Evolutionary conservation across 2,888 invertebrate genomes (phyloP), one percentile per base, ranked within the genome.

Genomic region (Polydesmus complanatus): DNA sequence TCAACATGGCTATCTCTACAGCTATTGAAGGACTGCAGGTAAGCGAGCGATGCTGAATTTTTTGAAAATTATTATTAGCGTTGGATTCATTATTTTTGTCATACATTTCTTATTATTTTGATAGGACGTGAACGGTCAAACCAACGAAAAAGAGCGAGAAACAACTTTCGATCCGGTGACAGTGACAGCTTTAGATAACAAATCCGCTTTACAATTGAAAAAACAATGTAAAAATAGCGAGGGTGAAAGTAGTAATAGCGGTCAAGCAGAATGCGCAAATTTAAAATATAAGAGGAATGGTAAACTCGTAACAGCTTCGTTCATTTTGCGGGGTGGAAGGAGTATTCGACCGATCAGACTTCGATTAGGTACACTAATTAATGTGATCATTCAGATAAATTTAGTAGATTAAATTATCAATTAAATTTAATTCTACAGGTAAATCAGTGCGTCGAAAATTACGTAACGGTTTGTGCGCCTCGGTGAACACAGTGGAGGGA

Each of bases 1-100:
- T 72, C 22, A 70, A 69, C 62, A 69, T 72, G 66, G 71, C 71
- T 14, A 70, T 72, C 58, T 71, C 71, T 27, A 69, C 70, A 18
- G 70, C 72, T 18, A 70, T 71, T 63, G 71, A 71, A 56, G 71
- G 69, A 19, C 63, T 70, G n/a, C 67, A 69, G 60, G 67, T 67
- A 65, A 5, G 26, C 19, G 22, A 19, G 26, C 37, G 23, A 56
- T 19, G 27, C 37, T 27, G 37, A 19, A 14, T n/a, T 18, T 54
- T 26, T 26, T 25, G 25, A 25, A 54, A 2, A n/a, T n/a, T n/a
- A n/a, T n/a, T n/a, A n/a, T n/a, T n/a, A n/a, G n/a, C n/a, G n/a
- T n/a, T n/a, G n/a, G n/a, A 25, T 22, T 18, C 18, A 26, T 26
- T 27, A 47, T 37, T 5, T 37, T 37, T 8, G 8, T n/a, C 19